These are phyloP conservation scores for Ooceraea biroi DNA, from an alignment of 1,140 invertebrate genomes.

Conservation along the genomic window DNA sequence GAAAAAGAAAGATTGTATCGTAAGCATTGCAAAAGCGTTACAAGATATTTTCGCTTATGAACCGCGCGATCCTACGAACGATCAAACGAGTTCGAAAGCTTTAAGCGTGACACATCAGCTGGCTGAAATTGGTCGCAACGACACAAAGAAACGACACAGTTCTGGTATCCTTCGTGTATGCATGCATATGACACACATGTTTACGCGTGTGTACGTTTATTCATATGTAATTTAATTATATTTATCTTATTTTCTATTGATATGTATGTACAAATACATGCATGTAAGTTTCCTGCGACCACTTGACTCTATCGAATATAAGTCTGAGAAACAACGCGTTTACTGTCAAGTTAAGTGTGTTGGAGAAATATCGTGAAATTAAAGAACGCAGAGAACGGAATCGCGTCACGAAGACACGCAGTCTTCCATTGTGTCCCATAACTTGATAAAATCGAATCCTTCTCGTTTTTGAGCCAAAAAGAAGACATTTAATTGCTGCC, in stretches of 20 bases:
- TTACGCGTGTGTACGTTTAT: slow-evolving; percentile 17
- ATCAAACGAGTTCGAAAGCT: slow-evolving; percentile 19
- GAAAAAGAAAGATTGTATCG: background rate
- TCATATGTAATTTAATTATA: too few species aligned
- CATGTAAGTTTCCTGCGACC: slow-evolving; percentile 25
- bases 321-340: slow-evolving; percentile 17
- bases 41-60: slow-evolving; percentile 44
- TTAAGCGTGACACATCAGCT: slow-evolving; percentile 23
- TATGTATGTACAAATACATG: too few species aligned
- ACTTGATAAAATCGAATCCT: slow-evolving; percentile 25
- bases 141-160: background rate
- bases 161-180: slow-evolving; percentile 17
- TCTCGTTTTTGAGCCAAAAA: background rate
- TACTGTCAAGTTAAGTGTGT: slow-evolving; percentile 13
- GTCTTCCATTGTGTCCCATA: slow-evolving; percentile 32
- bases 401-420: slow-evolving; percentile 24
- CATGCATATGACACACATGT: slow-evolving; percentile 32
- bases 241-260: slow-evolving; percentile 28
- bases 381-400: background rate
- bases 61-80: slow-evolving; percentile 17
- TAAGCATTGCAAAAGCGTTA: background rate
- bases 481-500: background rate
- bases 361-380: slow-evolving; percentile 23
- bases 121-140: slow-evolving; percentile 9
- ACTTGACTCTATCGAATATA: slow-evolving; percentile 29